Evolutionary conservation across 1,140 invertebrate species (phyloP), one percentile per base, ranked within the genome.

Genomic region (Pachypeltis micranthus): DNA sequence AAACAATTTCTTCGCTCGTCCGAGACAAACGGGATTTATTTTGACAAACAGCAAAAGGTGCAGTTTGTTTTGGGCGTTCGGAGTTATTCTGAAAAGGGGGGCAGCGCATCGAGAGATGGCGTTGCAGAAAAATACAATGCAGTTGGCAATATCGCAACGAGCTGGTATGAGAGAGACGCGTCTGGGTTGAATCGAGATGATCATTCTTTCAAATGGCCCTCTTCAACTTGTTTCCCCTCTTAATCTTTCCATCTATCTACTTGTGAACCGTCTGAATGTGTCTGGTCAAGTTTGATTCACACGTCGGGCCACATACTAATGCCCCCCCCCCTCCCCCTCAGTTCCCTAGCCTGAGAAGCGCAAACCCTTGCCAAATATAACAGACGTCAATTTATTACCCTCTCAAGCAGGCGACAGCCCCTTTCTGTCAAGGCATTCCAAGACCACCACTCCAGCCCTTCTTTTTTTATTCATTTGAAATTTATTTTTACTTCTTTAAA

Each of bases 281-380:
- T 39, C 31, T 39, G 31, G 7, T 39, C 31, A 39, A 39, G 31
- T 39, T 39, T 39, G 31, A 39, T 39, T 39, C 31, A 39, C 31
- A 39, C 31, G 31, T 39, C 31, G 31, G 16, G 7, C 31, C 31
- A 39, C 31, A 39, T 39, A 39, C 31, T 39, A 39, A 39, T 39
- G 31, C 31, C 16, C 31, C 7, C 31, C 7, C 7, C 7, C 7
- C 7, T 39, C 16, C 31, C 7, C 31, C 7, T 7, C 7, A 16
- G 31, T 39, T 39, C 16, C 16, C 31, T 39, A 39, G 31, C 31
- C 16, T 39, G 31, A 16, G 31, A 64, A 64, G 31, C 63, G 59
- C 27, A 23, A 57, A 51, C 63, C 63, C 19, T 44, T 65, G 29
- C 63, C 63, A 57, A 59, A 65, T 61, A 28, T 47, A 39, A 55